These are phyloP conservation scores for Carassius auratus DNA, from an alignment of 2,113 vertebrate species.

Conservation along the genomic window DNA sequence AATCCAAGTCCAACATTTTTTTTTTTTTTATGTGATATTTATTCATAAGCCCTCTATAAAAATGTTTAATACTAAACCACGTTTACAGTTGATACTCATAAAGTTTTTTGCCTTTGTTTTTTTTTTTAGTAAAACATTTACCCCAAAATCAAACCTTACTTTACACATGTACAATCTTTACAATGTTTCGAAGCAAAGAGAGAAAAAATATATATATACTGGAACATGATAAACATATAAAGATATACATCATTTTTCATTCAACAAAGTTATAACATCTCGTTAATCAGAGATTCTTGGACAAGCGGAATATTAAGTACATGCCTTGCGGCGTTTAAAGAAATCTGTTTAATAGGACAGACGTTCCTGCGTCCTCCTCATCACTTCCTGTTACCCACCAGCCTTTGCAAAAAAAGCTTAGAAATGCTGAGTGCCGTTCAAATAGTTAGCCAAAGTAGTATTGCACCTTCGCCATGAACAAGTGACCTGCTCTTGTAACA, in stretches of 20 bases:
- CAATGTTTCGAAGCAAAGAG: constrained; percentile 59
- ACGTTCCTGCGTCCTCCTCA: constrained; percentile 59
- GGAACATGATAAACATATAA: constrained; percentile 57
- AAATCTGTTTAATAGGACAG: constrained; percentile 53
- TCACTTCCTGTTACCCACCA: constrained; percentile 56
- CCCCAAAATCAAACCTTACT: constrained; percentile 73
- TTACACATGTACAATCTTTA: constrained; percentile 79
- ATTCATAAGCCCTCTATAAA: constrained; percentile 82
- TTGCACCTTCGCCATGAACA: constrained; percentile 65
- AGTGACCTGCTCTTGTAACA: constrained; percentile 35
- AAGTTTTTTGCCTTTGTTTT: constrained; percentile 67
- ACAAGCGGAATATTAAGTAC: constrained; percentile 53
- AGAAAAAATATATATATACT: constrained; percentile 23
- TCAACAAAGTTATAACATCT: constrained; percentile 62
- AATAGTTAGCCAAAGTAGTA: constrained; percentile 61
- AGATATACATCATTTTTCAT: constrained; percentile 62
- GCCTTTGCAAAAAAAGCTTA: constrained; percentile 53
- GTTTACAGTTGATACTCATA: constrained; percentile 83
- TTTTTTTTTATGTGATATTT: constrained; percentile 73
- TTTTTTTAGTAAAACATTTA: constrained; percentile 74
- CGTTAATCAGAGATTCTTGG: constrained; percentile 68
- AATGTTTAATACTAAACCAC: constrained; percentile 85
- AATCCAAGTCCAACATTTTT: constrained; percentile 8
- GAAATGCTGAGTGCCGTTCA: constrained; percentile 46
- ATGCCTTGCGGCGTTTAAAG: constrained; percentile 61